Base-by-base conservation (phyloP, 2,797 vertebrate species). In the Hippocampus kuda region DNA sequence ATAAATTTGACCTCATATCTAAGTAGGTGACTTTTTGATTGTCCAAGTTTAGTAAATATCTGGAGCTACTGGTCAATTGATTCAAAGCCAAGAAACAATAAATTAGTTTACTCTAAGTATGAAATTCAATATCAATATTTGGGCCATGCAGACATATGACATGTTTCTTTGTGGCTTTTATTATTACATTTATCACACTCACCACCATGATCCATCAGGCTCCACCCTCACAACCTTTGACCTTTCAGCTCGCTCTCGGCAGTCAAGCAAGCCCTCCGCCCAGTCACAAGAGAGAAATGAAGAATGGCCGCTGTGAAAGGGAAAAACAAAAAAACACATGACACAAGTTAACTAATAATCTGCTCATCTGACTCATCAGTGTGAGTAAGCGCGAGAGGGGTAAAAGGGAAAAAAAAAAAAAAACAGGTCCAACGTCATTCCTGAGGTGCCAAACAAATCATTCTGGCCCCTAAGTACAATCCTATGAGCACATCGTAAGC, bases 191-290 rank as follows among this genome's bases (percentile, higher is more conserved):
- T n/a, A 12, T 65, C n/a, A 68, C 26, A 68, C 82, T 84, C 60
- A 85, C 83, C 83, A 83, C 70, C 85, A 84, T 87, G 77, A 86
- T 89, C 88, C 86, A 90, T 88, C 66, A 34, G 76, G 66, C 74
- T 81, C 66, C 48, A 41, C 76, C 71, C 71, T 80, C 67, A 75
- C 66, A 72, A 62, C 1, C 41, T 53, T 34, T 72, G 72, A 79
- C 64, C 78, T 77, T 66, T 75, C 68, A 77, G 72, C 69, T 65
- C 72, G 30, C 68, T 71, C 73, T 75, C 41, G 16, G 8, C 22
- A 53, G 18, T 72, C 64, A 66, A 42, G 73, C 60, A 41, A 71
- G 68, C 30, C 66, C 60, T 68, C 76, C 67, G 60, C 75, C 15
- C 69, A 77, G 67, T 38, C 79, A 80, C 73, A 67, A 77, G 51